phyloP scores from a whole-genome alignment of 1,140 invertebrate species.

The Phocides pigmalion region DNA sequence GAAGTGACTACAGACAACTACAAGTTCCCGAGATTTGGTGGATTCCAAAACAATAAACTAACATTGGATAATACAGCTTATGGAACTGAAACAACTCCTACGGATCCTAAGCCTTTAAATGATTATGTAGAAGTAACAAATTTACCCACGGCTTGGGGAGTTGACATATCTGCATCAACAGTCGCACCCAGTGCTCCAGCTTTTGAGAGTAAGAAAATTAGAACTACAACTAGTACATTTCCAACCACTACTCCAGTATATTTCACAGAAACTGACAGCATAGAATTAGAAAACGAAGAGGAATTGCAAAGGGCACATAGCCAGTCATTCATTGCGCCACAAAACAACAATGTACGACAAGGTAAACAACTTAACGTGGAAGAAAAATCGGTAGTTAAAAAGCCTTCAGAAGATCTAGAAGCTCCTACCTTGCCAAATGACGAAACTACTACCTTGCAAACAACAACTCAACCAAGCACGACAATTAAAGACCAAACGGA shows the following conservation, averaged over 20 bases:
- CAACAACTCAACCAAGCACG: slow-evolving; percentile 62
- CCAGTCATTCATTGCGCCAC: slow-evolving; percentile 76
- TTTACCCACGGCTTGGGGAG: slow-evolving; percentile 69
- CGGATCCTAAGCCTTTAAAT: slow-evolving; percentile 61
- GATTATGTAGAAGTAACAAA: slow-evolving; percentile 71
- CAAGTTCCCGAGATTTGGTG: slow-evolving; percentile 74
- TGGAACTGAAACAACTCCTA: slow-evolving; percentile 55
- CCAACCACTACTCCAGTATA: slow-evolving; percentile 59
- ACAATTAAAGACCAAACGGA: slow-evolving; percentile 54
- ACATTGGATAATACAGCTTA: slow-evolving; percentile 55
- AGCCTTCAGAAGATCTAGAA: slow-evolving; percentile 70
- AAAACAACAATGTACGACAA: slow-evolving; percentile 67
- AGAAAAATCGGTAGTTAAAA: slow-evolving; percentile 58
- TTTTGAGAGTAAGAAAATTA: slow-evolving; percentile 77
- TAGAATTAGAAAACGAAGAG: slow-evolving; percentile 80
- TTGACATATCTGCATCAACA: slow-evolving; percentile 57
- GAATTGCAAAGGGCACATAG: slow-evolving; percentile 82
- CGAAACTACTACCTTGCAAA: slow-evolving; percentile 50
- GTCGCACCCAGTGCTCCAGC: slow-evolving; percentile 49
- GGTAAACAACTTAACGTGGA: slow-evolving; percentile 74
- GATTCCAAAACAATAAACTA: slow-evolving; percentile 83
- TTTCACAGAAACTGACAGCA: slow-evolving; percentile 70
- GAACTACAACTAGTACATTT: slow-evolving; percentile 48
- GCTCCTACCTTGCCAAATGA: slow-evolving; percentile 60
- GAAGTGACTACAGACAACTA: slow-evolving; percentile 62